phyloP scores from a whole-genome alignment of 2,797 vertebrate genomes.

The Acanthis flammea region DNA sequence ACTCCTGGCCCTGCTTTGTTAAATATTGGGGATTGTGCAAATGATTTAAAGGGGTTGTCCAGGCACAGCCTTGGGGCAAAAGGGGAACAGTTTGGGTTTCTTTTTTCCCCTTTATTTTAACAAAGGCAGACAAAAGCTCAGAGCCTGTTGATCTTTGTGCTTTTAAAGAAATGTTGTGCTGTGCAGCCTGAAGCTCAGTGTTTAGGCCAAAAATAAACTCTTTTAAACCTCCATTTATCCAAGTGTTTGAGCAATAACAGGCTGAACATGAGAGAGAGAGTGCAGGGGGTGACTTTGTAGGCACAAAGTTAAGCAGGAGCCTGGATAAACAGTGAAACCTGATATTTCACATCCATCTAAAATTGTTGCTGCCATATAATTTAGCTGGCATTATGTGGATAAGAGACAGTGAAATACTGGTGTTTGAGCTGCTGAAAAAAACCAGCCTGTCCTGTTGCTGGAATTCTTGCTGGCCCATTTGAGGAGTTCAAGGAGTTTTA shows the following conservation, averaged over 20 bases:
- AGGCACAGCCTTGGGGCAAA: neutral
- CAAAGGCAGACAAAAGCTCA: neutral
- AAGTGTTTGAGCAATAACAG: neutral
- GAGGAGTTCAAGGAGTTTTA: neutral
- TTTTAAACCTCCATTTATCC: neutral
- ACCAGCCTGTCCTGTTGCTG: neutral
- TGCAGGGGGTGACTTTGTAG: neutral
- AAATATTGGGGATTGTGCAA: neutral
- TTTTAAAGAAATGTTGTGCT: neutral
- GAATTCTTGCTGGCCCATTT: neutral
- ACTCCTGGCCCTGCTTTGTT: neutral
- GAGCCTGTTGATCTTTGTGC: neutral
- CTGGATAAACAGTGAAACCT: neutral
- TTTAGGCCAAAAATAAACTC: neutral
- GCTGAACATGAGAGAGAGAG: neutral
- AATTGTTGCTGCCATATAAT: neutral
- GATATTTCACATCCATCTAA: neutral
- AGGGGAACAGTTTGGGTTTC: fast-evolving
- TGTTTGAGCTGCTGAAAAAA: neutral
- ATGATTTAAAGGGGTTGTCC: neutral
- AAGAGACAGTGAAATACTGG: neutral
- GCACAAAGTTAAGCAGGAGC: neutral
- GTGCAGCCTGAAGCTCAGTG: neutral
- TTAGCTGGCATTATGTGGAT: neutral
- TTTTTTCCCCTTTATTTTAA: neutral